These are phyloP conservation scores for Aelia acuminata DNA, from an alignment of 2,888 invertebrate species.

Conservation along the genomic window DNA sequence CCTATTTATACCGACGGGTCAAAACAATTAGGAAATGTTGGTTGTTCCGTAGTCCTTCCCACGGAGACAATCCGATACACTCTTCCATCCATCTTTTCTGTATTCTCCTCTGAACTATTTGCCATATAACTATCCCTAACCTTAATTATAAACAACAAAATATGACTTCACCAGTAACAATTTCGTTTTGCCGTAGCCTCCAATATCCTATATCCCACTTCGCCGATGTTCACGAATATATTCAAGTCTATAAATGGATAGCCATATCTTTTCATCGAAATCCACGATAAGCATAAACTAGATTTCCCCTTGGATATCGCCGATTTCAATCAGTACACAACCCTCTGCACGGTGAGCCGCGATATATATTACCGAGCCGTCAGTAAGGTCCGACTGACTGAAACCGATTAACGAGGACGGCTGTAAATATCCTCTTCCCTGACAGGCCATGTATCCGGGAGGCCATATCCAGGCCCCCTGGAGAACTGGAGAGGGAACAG, in stretches of 20 bases:
- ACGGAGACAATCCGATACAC: too few relatives aligned
- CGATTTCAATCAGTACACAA: conserved; percentile 2
- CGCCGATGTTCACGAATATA: neutral
- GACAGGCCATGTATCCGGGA: conserved; percentile 16
- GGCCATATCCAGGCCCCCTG: conserved; percentile 5
- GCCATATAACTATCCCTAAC: too few relatives aligned
- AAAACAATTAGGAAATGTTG: too few relatives aligned
- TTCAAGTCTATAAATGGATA: neutral
- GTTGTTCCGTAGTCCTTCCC: too few relatives aligned
- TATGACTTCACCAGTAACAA: too few relatives aligned
- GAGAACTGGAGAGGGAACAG: conserved; percentile 5
- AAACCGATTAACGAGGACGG: conserved; percentile 17
- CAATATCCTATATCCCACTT: neutral
- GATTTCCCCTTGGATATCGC: neutral
- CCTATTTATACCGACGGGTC: too few relatives aligned
- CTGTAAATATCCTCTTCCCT: neutral
- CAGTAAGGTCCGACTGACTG: neutral
- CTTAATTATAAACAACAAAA: too few relatives aligned
- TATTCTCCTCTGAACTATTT: too few relatives aligned
- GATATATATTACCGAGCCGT: neutral
- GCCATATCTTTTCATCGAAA: neutral
- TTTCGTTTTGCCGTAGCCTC: too few relatives aligned
- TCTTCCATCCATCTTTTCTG: too few relatives aligned
- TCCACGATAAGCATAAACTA: neutral
- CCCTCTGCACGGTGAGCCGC: neutral